Percentiles rank a stretch among this genome's conserved stretches.
These are phyloP conservation scores for Dryoscopus gambensis DNA, from an alignment of 2,113 vertebrate genomes.

Conservation along the genomic window DNA sequence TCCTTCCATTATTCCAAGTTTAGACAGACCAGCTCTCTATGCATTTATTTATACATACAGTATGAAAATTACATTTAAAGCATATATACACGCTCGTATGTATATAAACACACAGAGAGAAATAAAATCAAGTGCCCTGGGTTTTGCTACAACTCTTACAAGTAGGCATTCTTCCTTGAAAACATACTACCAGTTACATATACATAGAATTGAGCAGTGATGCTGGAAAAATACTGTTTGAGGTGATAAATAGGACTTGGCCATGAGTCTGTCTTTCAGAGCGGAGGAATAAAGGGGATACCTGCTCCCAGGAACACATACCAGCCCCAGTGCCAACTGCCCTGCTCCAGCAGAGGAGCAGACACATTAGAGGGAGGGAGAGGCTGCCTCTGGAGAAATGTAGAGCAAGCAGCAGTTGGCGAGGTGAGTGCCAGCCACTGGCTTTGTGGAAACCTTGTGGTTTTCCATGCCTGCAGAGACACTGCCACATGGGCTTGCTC, in stretches of 20 bases:
- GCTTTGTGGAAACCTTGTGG: neutral
- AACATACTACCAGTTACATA: neutral
- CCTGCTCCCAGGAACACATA: neutral
- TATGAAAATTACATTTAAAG: neutral
- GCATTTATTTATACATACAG: neutral
- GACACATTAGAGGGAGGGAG: neutral
- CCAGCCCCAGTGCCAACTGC: accelerated
- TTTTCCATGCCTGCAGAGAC: neutral
- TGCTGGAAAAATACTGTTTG: neutral
- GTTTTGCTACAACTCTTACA: neutral
- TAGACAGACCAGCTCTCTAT: neutral
- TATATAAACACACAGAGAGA: neutral
- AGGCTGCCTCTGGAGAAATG: neutral
- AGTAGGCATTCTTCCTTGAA: neutral
- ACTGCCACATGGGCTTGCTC: neutral
- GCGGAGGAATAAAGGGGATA: neutral
- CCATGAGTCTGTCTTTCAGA: neutral
- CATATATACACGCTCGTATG: neutral
- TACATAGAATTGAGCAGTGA: accelerated
- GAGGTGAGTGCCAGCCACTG: neutral
- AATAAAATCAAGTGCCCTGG: neutral
- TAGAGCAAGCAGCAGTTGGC: neutral
- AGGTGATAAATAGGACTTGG: neutral
- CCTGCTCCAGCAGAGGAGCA: neutral
- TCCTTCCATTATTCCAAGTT: neutral